These are phyloP conservation scores for Trididemnum nubilum DNA, from an alignment of 23 tunicate species.

Conservation along the genomic window DNA sequence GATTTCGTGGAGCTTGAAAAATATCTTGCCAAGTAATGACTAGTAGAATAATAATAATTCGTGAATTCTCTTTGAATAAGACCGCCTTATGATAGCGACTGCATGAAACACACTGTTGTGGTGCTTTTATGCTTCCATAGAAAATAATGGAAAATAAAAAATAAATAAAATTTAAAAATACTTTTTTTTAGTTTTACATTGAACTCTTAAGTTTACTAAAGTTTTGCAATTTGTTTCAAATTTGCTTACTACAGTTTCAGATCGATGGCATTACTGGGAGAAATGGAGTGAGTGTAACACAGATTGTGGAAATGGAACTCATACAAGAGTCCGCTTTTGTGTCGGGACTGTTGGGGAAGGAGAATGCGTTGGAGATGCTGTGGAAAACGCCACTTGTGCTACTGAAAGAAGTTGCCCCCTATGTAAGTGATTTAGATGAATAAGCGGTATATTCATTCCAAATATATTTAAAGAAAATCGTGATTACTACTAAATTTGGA, in stretches of 20 bases:
- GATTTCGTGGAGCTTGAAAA: no score
- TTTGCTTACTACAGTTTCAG: slow-evolving; percentile 15
- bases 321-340: slow-evolving; percentile 15
- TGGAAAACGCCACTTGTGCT: background rate
- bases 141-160: no score
- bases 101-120: no score
- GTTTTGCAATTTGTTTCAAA: no score
- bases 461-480: background rate
- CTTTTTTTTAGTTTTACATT: no score
- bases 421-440: background rate
- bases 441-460: background rate
- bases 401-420: slow-evolving; percentile 25
- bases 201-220: no score
- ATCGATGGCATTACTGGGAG: slow-evolving; percentile 30
- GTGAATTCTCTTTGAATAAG: no score
- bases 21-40: no score
- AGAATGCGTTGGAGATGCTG: slow-evolving; percentile 5
- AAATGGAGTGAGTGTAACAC: slow-evolving; percentile 17
- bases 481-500: background rate
- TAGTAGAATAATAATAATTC: no score
- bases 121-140: no score
- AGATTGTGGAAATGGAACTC: slow-evolving; percentile 20
- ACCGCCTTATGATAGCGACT: no score
- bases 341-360: slow-evolving; percentile 23
- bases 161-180: no score